Conservation (phyloP, 2,888 invertebrate genomes). For the Criorhina ranunculi region DNA sequence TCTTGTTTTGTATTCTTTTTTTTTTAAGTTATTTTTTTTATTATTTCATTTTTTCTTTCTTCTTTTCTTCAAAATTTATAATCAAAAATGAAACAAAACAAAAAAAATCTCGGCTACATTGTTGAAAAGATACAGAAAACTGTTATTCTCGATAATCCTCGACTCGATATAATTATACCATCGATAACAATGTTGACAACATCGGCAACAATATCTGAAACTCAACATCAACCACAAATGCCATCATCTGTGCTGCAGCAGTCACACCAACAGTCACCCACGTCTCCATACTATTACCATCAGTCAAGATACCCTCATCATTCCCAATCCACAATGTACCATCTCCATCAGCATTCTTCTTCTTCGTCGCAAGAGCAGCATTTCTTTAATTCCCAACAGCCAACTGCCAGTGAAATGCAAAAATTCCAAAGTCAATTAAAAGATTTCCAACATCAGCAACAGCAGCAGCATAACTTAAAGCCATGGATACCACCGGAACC, state of each 20-base stretch:
- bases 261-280: conserved; percentile 47
- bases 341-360: conserved; percentile 59
- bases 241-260: conserved; percentile 46
- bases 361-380: conserved; percentile 56
- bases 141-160: conserved; percentile 80
- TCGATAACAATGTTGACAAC: conserved; percentile 78
- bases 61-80: conserved; percentile 74
- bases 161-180: conserved; percentile 78
- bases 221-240: conserved; percentile 81
- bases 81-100: conserved; percentile 40
- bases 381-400: conserved; percentile 53
- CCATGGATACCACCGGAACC: conserved; percentile 74
- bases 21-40: conserved; percentile 81
- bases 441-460: conserved; percentile 66
- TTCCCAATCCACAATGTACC: conserved; percentile 68
- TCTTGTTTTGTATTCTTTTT: conserved; percentile 80
- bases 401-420: conserved; percentile 40
- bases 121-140: conserved; percentile 78
- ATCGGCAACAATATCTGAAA: conserved; percentile 78
- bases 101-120: conserved; percentile 39
- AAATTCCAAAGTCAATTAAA: conserved; percentile 63
- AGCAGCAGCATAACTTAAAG: conserved; percentile 66
- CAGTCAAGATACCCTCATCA: conserved; percentile 65
- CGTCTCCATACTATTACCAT: conserved; percentile 57
- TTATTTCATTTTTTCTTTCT: conserved; percentile 77